Conservation (phyloP, 2,113 vertebrate genomes). For the Brachyhypopomus occidentalis region DNA sequence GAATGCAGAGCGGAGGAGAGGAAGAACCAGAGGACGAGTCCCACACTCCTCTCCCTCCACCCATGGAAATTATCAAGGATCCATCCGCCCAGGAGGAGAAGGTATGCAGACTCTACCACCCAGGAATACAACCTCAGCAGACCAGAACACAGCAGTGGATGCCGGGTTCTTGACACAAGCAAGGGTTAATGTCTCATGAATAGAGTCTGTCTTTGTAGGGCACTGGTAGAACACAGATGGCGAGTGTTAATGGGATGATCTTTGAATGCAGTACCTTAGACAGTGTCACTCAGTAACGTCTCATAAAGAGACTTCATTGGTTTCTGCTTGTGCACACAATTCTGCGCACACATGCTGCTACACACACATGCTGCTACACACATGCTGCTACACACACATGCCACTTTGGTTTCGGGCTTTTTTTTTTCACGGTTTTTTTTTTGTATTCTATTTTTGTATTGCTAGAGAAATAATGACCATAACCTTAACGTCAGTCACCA, state of each 20-base stretch:
- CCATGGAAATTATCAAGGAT: conserved; percentile 98
- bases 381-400: not conserved
- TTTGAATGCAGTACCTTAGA: conserved; percentile 5
- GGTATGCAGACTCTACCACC: conserved; percentile 69
- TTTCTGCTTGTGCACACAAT: not conserved
- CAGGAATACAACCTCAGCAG: not conserved
- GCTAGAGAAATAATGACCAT: too few species aligned
- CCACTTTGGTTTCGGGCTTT: too few species aligned
- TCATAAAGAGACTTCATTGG: conserved; percentile 19
- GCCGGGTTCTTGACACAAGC: not conserved
- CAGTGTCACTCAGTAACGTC: conserved; percentile 29
- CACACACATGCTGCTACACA: not conserved
- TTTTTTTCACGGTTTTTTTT: too few species aligned
- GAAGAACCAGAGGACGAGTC: conserved; percentile 95
- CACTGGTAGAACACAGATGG: not conserved
- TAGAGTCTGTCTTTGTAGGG: not conserved
- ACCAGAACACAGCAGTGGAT: not conserved
- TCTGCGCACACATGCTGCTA: not conserved
- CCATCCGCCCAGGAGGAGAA: conserved; percentile 92
- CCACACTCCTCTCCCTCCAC: conserved; percentile 92
- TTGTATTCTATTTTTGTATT: too few species aligned
- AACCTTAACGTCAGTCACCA: too few species aligned
- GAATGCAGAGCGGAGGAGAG: conserved; percentile 89
- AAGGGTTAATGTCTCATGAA: not conserved
- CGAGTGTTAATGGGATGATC: not conserved